These are phyloP conservation scores for Carlito syrichta DNA, from an alignment of 2,113 vertebrate genomes.

Conservation along the genomic window DNA sequence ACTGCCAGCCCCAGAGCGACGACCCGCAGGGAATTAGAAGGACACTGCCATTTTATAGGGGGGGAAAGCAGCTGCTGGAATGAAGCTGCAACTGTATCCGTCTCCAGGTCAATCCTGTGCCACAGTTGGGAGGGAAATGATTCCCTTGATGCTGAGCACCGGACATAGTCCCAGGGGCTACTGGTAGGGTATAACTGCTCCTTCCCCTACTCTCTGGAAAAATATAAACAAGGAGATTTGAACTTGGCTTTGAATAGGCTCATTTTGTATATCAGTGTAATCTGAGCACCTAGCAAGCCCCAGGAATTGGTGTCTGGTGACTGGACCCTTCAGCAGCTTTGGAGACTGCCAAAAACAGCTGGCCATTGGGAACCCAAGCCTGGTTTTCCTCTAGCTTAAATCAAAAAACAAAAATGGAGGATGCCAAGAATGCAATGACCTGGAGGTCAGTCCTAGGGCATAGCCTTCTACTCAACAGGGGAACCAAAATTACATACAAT, in stretches of 20 bases:
- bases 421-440: not conserved
- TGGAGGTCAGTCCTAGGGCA: not conserved
- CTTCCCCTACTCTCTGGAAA: not conserved
- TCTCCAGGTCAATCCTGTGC: not conserved
- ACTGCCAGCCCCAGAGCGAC: not conserved
- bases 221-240: conserved; percentile 37
- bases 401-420: not conserved
- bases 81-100: not conserved
- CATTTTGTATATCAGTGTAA: conserved; percentile 52
- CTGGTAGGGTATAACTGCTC: not conserved
- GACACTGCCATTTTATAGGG: not conserved
- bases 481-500: not conserved
- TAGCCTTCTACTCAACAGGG: fast-evolving
- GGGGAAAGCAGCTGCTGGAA: not conserved
- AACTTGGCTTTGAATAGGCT: conserved; percentile 46
- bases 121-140: not conserved
- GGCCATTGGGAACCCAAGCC: not conserved
- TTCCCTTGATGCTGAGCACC: not conserved
- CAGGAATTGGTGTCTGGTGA: conserved; percentile 9
- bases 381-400: not conserved
- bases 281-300: not conserved
- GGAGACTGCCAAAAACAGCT: not conserved
- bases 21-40: conserved; percentile 9
- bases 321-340: not conserved
- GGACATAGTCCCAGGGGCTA: not conserved